Evolutionary conservation across 2,797 vertebrate genomes (phyloP).

Genomic region (Myotis daubentonii): DNA sequence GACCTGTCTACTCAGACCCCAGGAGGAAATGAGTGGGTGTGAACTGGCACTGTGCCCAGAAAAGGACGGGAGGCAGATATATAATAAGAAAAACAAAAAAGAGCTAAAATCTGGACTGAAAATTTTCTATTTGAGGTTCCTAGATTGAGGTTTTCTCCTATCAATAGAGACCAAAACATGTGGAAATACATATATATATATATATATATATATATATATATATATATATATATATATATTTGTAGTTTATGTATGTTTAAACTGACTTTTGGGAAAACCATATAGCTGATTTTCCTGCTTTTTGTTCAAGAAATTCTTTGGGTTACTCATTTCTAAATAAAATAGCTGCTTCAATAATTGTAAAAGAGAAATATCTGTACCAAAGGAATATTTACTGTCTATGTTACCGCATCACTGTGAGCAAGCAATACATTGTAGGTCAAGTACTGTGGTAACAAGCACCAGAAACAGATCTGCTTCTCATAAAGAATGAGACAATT

Average conservation of each 20-base stretch:
- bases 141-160: not conserved
- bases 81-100: constrained; percentile 4
- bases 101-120: not conserved
- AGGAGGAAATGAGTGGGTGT: not conserved
- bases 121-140: not conserved
- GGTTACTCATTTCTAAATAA: not conserved
- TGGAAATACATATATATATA: not conserved
- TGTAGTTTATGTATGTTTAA: not conserved
- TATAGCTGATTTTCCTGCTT: not conserved
- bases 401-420: not conserved
- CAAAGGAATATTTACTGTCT: not conserved
- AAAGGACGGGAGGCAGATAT: not conserved
- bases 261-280: not conserved
- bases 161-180: not conserved
- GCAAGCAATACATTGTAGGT: not conserved
- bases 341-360: not conserved
- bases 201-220: not conserved
- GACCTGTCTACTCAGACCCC: constrained; percentile 13
- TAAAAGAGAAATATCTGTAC: not conserved
- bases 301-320: not conserved
- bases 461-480: not conserved
- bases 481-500: not conserved
- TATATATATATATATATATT: not conserved
- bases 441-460: not conserved
- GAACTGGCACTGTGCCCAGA: not conserved